phyloP scores from a whole-genome alignment of 1,140 invertebrate species.

The Orchesella cincta region DNA sequence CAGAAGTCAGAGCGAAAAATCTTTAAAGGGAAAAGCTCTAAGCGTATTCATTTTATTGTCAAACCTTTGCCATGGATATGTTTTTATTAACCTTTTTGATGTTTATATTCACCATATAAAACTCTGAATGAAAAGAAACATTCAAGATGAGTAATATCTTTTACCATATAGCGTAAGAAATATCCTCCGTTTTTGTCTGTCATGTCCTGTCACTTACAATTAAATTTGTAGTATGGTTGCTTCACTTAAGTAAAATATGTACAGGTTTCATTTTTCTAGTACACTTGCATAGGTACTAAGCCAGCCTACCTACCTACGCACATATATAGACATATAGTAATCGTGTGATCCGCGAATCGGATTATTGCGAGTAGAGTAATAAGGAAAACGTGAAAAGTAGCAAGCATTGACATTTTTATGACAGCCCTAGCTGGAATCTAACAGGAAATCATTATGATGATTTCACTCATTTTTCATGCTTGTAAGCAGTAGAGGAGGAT shows the following conservation, averaged over 20 bases:
- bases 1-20: no score
- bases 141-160: no score
- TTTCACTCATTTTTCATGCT: background rate
- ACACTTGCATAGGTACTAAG: no score
- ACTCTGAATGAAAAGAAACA: no score
- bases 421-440: constrained; percentile 7
- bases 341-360: background rate
- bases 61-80: no score
- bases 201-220: background rate
- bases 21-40: no score
- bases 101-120: no score
- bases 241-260: background rate
- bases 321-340: background rate
- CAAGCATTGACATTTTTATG: constrained; percentile 13
- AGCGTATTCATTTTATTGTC: no score
- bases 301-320: background rate
- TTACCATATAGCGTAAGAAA: no score
- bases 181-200: no score
- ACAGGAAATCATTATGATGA: background rate
- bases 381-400: background rate
- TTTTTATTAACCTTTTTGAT: no score
- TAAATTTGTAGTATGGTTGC: background rate
- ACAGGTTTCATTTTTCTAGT: background rate
- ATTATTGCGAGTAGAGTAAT: background rate
- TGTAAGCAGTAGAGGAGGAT: background rate